A percentile compares a stretch with the other conserved stretches of the same genome.
Conservation (phyloP, 2,113 vertebrate species). For the Ictalurus punctatus region DNA sequence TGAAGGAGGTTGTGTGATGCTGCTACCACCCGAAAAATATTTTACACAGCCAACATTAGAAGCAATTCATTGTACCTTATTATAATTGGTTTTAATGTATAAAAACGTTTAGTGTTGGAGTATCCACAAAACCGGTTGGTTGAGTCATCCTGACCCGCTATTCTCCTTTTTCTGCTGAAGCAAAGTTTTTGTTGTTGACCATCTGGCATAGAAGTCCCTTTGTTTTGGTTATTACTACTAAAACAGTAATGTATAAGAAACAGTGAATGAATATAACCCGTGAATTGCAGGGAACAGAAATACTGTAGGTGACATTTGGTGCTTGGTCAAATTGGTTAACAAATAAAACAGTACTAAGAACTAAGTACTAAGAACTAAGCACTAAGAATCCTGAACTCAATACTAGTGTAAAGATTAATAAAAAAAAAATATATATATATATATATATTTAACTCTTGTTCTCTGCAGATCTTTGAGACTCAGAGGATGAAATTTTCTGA, state of each 20-base stretch:
- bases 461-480: conserved; percentile 82
- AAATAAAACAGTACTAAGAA: neutral
- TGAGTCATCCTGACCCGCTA: neutral
- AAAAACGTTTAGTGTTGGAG: neutral
- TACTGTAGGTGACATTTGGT: neutral
- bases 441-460: neutral
- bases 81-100: neutral
- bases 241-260: neutral
- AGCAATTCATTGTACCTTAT: neutral
- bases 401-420: neutral
- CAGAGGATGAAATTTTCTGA: conserved; percentile 90
- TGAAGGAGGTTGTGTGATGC: no score
- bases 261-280: neutral
- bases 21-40: neutral
- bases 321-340: neutral
- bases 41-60: neutral
- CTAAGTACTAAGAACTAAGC: neutral
- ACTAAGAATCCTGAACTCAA: neutral
- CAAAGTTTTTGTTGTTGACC: neutral
- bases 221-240: neutral
- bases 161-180: no score
- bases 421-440: no score
- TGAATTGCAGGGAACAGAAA: neutral
- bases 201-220: neutral
- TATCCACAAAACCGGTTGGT: neutral